Evolutionary conservation across 2,888 invertebrate genomes (phyloP).

Genomic region (Mayetiola destructor): DNA sequence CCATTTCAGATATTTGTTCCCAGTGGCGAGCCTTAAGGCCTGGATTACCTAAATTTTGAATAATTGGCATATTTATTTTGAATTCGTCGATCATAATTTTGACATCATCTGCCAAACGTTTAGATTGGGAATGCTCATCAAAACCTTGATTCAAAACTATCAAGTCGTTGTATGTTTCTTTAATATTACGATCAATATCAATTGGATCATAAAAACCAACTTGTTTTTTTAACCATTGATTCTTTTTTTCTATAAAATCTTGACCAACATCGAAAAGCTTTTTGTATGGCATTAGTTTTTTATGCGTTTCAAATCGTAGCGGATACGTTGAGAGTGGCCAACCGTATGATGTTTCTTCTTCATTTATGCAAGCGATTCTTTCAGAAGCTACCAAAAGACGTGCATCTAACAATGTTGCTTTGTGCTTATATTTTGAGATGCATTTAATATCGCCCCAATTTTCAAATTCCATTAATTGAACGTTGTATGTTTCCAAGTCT

Average conservation of each 20-base stretch:
- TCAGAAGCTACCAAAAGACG: constrained; percentile 50
- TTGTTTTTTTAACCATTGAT: constrained; percentile 71
- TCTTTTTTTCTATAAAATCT: constrained; percentile 69
- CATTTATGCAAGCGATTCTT: constrained; percentile 76
- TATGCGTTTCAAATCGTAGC: constrained; percentile 59
- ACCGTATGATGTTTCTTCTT: constrained; percentile 76
- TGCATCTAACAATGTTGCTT: constrained; percentile 63
- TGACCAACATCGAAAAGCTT: constrained; percentile 77
- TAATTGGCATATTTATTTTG: constrained; percentile 76
- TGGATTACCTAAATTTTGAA: constrained; percentile 85
- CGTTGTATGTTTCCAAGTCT: constrained; percentile 63
- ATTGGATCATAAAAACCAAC: constrained; percentile 80
- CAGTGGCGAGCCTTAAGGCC: constrained; percentile 85
- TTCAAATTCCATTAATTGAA: constrained; percentile 71
- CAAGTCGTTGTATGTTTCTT: constrained; percentile 44
- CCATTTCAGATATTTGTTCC: constrained; percentile 88
- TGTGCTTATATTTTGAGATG: constrained; percentile 65
- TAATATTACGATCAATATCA: constrained; percentile 52
- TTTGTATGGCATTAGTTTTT: constrained; percentile 71
- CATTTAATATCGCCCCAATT: constrained; percentile 77
- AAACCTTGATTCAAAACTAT: constrained; percentile 82
- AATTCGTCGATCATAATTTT: constrained; percentile 66
- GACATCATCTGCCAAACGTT: constrained; percentile 48
- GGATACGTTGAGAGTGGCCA: constrained; percentile 84
- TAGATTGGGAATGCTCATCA: constrained; percentile 56